A percentile compares a stretch with the other conserved stretches of the same genome.
phyloP scores from a whole-genome alignment of 2,888 invertebrate genomes.

The Branchinecta sandiegonensis region DNA sequence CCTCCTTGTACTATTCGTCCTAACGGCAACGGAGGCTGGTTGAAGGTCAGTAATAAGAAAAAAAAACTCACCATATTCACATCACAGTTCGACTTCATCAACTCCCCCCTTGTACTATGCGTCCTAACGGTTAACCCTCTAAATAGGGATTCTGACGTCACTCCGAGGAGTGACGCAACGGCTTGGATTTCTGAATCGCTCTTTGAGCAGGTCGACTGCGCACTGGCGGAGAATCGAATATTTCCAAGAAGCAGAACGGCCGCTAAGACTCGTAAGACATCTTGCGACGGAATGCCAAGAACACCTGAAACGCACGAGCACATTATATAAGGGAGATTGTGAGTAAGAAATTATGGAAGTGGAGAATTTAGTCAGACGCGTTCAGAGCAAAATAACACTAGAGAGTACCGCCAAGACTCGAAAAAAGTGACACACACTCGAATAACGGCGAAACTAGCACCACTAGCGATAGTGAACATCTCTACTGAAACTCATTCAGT shows the following conservation, averaged over 20 bases:
- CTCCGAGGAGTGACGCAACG: constrained; percentile 66
- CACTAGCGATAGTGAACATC: too few species aligned
- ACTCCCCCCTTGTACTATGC: constrained; percentile 57
- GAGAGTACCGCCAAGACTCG: too few species aligned
- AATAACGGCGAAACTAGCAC: too few species aligned
- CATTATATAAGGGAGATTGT: background rate
- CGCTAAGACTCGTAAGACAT: constrained; percentile 78
- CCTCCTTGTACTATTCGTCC: constrained; percentile 61
- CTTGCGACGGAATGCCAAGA: constrained; percentile 81
- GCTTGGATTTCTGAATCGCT: constrained; percentile 70
- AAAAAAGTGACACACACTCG: too few species aligned
- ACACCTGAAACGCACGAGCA: constrained; percentile 41
- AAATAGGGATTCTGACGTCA: constrained; percentile 55
- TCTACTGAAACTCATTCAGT: too few species aligned
- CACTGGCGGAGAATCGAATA: constrained; percentile 55
- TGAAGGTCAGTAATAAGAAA: too few species aligned
- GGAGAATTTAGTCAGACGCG: too few species aligned
- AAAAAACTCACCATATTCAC: constrained; percentile 51
- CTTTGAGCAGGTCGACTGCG: constrained; percentile 16
- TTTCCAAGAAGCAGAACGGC: constrained; percentile 82
- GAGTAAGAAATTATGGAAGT: too few species aligned
- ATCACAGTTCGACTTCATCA: constrained; percentile 64
- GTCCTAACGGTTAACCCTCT: constrained; percentile 70
- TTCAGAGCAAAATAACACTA: too few species aligned
- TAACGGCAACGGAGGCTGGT: too few species aligned